A percentile compares a stretch with the other conserved stretches of the same genome.
Evolutionary conservation across 2,888 invertebrate genomes (phyloP).

Genomic region (Trissolcus brochymenae): DNA sequence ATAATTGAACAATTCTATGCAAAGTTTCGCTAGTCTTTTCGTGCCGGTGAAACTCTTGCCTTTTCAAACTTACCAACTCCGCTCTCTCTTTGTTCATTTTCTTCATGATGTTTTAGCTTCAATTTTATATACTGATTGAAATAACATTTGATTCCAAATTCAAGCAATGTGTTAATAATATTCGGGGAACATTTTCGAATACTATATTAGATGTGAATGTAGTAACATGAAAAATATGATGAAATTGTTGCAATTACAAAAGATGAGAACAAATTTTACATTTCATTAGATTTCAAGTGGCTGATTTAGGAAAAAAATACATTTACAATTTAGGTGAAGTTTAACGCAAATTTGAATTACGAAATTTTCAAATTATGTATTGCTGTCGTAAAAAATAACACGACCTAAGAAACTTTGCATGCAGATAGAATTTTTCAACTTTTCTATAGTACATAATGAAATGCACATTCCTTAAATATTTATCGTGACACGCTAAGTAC

Average conservation of each 20-base stretch:
- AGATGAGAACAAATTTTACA: no score
- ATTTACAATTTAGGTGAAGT: no score
- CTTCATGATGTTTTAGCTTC: slow-evolving; percentile 2
- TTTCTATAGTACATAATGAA: slow-evolving; percentile 36
- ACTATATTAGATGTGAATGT: no score
- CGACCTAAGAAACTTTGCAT: slow-evolving; percentile 29
- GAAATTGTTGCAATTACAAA: no score
- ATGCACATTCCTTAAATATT: slow-evolving; percentile 41
- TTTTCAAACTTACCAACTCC: slow-evolving; percentile 32
- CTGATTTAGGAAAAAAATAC: no score
- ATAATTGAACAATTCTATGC: slow-evolving; percentile 49
- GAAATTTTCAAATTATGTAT: slow-evolving; percentile 19
- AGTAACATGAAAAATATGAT: no score
- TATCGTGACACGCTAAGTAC: slow-evolving; percentile 39
- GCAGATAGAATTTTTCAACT: slow-evolving; percentile 19
- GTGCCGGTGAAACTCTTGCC: slow-evolving; percentile 39
- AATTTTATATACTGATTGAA: no score
- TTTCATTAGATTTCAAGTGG: no score
- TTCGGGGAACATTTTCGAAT: no score
- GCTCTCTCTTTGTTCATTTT: slow-evolving; percentile 34
- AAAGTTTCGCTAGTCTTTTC: slow-evolving; percentile 50
- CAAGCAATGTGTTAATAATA: no score
- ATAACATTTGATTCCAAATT: no score
- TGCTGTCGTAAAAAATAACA: slow-evolving; percentile 18
- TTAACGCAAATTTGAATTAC: slow-evolving; percentile 5